These are phyloP conservation scores for Orchesella flavescens DNA, from an alignment of 2,888 invertebrate species.

Conservation along the genomic window DNA sequence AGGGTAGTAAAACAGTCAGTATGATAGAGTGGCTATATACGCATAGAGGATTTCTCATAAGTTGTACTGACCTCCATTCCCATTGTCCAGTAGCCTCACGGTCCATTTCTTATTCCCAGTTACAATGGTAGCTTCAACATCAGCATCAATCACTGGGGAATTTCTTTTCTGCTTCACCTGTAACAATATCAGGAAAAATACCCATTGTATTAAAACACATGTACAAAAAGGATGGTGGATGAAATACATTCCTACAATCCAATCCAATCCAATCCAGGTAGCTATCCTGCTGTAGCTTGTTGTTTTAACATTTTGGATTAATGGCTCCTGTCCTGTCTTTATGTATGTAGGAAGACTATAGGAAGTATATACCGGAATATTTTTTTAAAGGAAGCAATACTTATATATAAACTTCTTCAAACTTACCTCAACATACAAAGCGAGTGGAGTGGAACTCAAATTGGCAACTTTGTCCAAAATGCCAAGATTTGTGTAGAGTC, in stretches of 20 bases:
- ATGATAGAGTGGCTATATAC: neutral
- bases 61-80: slow-evolving; percentile 71
- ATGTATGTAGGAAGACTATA: no score
- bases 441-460: slow-evolving; percentile 69
- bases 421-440: slow-evolving; percentile 70
- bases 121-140: slow-evolving; percentile 70
- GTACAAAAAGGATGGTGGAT: neutral
- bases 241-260: neutral
- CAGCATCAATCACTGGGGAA: slow-evolving; percentile 71
- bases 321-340: neutral
- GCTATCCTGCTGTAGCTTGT: no score
- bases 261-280: neutral
- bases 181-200: neutral
- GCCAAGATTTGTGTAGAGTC: slow-evolving; percentile 70
- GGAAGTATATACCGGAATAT: neutral
- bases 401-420: neutral
- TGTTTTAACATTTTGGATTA: no score
- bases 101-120: slow-evolving; percentile 72
- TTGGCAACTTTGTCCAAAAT: slow-evolving; percentile 69
- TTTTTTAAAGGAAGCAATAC: neutral
- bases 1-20: neutral
- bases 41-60: neutral
- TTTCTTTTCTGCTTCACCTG: slow-evolving; percentile 70
- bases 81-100: slow-evolving; percentile 71
- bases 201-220: neutral